phyloP scores from a whole-genome alignment of 2,888 invertebrate genomes.

The Piscicola geometra region DNA sequence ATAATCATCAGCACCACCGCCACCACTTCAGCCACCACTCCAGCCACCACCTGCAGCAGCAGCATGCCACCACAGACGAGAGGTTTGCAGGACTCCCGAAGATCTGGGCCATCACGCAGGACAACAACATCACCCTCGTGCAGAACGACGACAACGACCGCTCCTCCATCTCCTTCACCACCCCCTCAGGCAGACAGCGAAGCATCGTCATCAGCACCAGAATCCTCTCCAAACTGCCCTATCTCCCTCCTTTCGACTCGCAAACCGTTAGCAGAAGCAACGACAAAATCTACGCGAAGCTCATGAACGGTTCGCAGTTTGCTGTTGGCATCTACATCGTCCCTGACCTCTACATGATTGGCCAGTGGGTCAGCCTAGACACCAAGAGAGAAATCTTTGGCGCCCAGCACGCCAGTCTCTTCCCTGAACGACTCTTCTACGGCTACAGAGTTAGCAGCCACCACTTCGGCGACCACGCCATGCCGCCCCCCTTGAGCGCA shows the following conservation, averaged over 20 bases:
- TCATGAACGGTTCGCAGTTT: not conserved
- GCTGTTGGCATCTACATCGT: not conserved
- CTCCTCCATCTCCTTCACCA: not conserved
- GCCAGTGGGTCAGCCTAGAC: not conserved
- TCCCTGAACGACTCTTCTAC: not conserved
- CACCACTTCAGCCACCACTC: not conserved
- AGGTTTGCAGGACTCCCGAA: not conserved
- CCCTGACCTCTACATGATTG: not conserved
- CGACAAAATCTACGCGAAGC: conserved; percentile 13
- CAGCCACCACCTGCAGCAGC: not conserved
- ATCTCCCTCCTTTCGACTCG: conserved; percentile 11
- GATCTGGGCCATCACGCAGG: not conserved
- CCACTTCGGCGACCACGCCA: not conserved
- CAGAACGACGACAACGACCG: not conserved
- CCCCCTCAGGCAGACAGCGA: not conserved
- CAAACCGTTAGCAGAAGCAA: not conserved
- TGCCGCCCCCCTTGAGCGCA: not conserved
- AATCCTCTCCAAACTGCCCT: not conserved
- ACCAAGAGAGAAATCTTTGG: not conserved
- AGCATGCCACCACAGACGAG: not conserved
- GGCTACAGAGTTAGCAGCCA: not conserved
- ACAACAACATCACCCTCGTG: not conserved
- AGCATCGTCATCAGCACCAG: not conserved
- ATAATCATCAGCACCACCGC: conserved; percentile 16
- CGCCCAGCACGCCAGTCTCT: not conserved